A percentile compares a stretch with the other conserved stretches of the same genome.
Evolutionary conservation across 2,888 invertebrate species (phyloP).

Genomic region (Drosophila kokeensis): DNA sequence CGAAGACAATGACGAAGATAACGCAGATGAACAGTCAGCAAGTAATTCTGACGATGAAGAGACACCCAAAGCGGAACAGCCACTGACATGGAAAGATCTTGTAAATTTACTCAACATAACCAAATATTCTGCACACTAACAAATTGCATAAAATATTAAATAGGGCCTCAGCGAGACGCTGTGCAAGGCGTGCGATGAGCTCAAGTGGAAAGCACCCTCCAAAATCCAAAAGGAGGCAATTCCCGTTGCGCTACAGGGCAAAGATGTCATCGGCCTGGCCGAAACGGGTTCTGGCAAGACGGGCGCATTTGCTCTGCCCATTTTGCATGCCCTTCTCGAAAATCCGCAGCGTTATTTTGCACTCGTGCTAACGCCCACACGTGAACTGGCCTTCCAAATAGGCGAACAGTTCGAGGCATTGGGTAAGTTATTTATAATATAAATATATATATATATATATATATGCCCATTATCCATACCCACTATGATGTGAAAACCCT

Average conservation of each 20-base stretch:
- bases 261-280: slow-evolving; percentile 88
- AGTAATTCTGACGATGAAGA: slow-evolving; percentile 27
- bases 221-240: slow-evolving; percentile 98
- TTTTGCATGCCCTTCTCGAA: slow-evolving; percentile 95
- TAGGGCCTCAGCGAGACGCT: slow-evolving; percentile 96
- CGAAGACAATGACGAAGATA: slow-evolving; percentile 38
- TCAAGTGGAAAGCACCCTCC: slow-evolving; percentile 97
- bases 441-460: neutral
- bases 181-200: slow-evolving; percentile 94
- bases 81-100: slow-evolving; percentile 87
- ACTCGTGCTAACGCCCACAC: slow-evolving; percentile 96
- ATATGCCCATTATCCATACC: neutral
- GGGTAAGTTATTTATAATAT: slow-evolving; percentile 86
- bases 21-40: slow-evolving; percentile 19
- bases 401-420: slow-evolving; percentile 99
- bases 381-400: slow-evolving; percentile 99
- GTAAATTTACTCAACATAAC: slow-evolving; percentile 82
- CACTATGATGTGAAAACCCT: slow-evolving; percentile 75
- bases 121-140: neutral
- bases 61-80: slow-evolving; percentile 42
- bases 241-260: slow-evolving; percentile 95
- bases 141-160: neutral
- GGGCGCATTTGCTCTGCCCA: slow-evolving; percentile 98
- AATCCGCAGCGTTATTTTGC: slow-evolving; percentile 98
- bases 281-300: slow-evolving; percentile 96